Evolutionary conservation across 2,113 vertebrate genomes (phyloP).

Genomic region (Romanogobio albipinnatus): DNA sequence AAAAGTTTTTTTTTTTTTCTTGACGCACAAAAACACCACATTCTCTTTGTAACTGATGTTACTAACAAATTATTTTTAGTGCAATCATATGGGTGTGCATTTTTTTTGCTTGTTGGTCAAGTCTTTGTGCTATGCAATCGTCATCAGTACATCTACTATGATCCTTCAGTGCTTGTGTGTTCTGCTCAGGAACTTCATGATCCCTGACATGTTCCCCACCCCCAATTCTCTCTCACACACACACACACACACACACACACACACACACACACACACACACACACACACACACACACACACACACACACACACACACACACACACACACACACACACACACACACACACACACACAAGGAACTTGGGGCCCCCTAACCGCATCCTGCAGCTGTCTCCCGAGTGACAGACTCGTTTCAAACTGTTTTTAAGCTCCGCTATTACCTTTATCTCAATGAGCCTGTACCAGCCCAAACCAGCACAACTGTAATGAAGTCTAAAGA

Average conservation of each 20-base stretch:
- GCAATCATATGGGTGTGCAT: background rate
- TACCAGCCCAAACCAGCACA: conserved; percentile 56
- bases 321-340: background rate
- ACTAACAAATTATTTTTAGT: background rate
- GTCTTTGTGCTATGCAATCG: background rate
- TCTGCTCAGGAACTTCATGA: conserved; percentile 42
- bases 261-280: background rate
- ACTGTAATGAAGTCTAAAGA: conserved; percentile 43
- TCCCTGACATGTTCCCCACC: conserved; percentile 60
- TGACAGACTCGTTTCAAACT: conserved; percentile 62
- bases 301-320: conserved; percentile 27
- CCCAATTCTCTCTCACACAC: conserved; percentile 36
- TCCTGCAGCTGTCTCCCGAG: conserved; percentile 71
- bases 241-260: conserved; percentile 19
- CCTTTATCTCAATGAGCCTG: conserved; percentile 64
- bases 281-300: conserved; percentile 18
- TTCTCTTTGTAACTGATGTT: background rate
- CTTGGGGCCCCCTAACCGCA: conserved; percentile 57
- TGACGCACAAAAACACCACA: background rate
- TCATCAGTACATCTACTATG: background rate
- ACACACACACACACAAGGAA: conserved; percentile 38
- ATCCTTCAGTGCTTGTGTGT: conserved; percentile 38
- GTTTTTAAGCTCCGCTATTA: conserved; percentile 46
- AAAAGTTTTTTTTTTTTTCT: background rate
- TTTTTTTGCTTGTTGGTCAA: background rate